A percentile compares a stretch with the other conserved stretches of the same genome.
These are phyloP conservation scores for Ashinkailepas kermadecensis DNA, from an alignment of 2,888 invertebrate genomes.

Conservation along the genomic window DNA sequence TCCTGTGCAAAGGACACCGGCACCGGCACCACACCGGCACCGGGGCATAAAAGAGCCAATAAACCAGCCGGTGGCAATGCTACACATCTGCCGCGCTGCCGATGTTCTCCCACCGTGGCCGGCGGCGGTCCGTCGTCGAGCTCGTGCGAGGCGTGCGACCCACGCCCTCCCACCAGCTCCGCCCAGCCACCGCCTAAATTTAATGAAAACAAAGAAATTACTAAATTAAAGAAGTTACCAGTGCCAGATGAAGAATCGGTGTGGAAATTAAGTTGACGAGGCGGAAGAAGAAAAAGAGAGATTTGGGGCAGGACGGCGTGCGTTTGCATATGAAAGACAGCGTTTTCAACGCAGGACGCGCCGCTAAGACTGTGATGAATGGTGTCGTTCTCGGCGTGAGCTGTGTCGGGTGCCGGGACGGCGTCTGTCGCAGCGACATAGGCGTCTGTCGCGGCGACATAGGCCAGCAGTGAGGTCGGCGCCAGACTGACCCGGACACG, in stretches of 20 bases:
- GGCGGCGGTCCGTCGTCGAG: background rate
- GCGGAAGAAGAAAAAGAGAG: conserved; percentile 22
- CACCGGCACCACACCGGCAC: background rate
- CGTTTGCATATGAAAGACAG: conserved; percentile 20
- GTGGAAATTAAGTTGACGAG: conserved; percentile 15
- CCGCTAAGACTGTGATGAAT: conserved; percentile 9
- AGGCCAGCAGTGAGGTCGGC: background rate
- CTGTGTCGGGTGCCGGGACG: background rate
- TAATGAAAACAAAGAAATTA: conserved; percentile 23
- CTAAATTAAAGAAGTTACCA: conserved; percentile 22
- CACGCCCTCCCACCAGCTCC: background rate
- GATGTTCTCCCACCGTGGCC: background rate
- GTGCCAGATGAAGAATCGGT: conserved; percentile 22
- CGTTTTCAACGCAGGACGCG: background rate
- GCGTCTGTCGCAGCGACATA: background rate
- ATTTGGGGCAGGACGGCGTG: conserved; percentile 8
- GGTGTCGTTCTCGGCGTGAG: background rate
- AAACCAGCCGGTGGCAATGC: background rate
- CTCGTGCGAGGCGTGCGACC: background rate
- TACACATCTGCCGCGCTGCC: background rate
- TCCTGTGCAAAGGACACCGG: background rate
- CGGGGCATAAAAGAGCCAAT: background rate
- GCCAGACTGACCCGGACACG: background rate
- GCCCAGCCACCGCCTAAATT: background rate
- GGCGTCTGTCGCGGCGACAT: background rate